Conservation (phyloP, 2,113 vertebrate genomes). For the Phodopus roborovskii region DNA sequence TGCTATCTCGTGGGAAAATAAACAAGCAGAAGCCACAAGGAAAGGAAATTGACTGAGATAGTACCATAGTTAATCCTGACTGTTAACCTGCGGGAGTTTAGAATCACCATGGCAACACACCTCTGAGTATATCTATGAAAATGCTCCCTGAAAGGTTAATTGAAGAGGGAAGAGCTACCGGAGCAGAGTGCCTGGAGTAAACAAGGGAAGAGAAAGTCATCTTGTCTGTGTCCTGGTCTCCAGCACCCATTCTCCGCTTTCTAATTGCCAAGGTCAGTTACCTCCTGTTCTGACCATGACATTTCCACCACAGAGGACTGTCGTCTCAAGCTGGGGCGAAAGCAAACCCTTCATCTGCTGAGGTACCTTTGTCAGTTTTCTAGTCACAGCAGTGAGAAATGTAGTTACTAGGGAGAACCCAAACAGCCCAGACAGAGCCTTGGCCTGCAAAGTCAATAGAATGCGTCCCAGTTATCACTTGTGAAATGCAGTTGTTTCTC, state of each 20-base stretch:
- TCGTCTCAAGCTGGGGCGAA: not conserved
- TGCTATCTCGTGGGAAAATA: not conserved
- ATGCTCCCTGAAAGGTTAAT: not conserved
- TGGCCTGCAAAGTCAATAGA: not conserved
- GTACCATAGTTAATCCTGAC: not conserved
- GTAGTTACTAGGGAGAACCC: not conserved
- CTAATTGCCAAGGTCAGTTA: not conserved
- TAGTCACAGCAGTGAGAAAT: not conserved
- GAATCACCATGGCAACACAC: not conserved
- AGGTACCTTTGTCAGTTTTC: not conserved
- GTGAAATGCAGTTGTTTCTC: not conserved
- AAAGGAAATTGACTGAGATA: too few relatives aligned
- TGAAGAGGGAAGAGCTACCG: not conserved
- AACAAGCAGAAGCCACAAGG: not conserved
- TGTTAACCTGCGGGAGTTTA: not conserved
- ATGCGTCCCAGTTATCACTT: accelerated
- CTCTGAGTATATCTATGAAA: not conserved
- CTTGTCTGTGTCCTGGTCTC: not conserved
- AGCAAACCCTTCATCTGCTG: not conserved
- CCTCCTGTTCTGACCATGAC: not conserved
- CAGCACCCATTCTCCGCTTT: not conserved
- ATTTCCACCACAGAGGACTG: not conserved
- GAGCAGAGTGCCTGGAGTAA: not conserved
- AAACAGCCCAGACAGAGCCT: accelerated
- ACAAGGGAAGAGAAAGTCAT: not conserved